A percentile compares a stretch with the other conserved stretches of the same genome.
Conservation (phyloP, 2,888 invertebrate species). For the Hybos culiciformis region DNA sequence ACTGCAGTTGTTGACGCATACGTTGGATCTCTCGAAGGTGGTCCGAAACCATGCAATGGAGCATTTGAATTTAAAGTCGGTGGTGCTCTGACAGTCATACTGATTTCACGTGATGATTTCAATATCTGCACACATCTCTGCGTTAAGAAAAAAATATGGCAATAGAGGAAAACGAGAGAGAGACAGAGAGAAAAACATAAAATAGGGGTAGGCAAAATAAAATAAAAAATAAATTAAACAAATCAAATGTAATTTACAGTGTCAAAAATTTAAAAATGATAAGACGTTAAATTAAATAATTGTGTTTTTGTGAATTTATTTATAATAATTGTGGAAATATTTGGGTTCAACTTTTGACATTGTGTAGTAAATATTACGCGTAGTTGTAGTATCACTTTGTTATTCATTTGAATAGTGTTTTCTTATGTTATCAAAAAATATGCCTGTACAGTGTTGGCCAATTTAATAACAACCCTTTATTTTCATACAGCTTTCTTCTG, state of each 20-base stretch:
- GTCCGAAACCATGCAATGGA: conserved; percentile 42
- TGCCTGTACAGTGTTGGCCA: too few species aligned
- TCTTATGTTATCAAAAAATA: too few species aligned
- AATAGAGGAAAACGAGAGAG: conserved; percentile 36
- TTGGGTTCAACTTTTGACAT: too few species aligned
- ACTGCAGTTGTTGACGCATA: conserved; percentile 30
- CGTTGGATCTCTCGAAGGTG: conserved; percentile 35
- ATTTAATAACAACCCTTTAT: too few species aligned
- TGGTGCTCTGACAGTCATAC: conserved; percentile 77
- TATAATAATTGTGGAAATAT: too few species aligned
- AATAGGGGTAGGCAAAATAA: conserved; percentile 17
- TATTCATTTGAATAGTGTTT: too few species aligned
- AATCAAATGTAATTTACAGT: background rate
- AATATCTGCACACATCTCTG: conserved; percentile 58
- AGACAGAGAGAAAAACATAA: conserved; percentile 24
- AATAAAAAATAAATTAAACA: background rate
- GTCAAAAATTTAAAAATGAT: background rate
- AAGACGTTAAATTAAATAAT: too few species aligned
- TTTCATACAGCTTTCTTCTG: too few species aligned
- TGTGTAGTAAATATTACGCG: too few species aligned
- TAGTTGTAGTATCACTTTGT: too few species aligned
- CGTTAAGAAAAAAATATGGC: conserved; percentile 37
- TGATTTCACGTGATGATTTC: conserved; percentile 74
- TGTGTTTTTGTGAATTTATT: too few species aligned
- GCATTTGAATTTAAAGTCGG: conserved; percentile 48